Percentiles rank a stretch among this genome's conserved stretches.
Conservation (phyloP, 2,797 vertebrate species). For the Tangara arthus region DNA sequence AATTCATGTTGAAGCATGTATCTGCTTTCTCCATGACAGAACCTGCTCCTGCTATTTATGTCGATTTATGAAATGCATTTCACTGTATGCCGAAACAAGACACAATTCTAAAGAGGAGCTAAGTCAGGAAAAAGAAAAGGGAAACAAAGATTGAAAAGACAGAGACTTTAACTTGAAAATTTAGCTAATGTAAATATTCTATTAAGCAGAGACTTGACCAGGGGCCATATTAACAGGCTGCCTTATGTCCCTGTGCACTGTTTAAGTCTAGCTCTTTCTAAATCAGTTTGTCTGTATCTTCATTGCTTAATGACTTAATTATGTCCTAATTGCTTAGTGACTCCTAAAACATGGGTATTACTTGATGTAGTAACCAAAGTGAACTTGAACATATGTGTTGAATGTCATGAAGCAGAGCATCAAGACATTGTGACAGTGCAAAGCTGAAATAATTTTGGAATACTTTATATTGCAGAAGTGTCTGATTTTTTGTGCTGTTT, state of each 20-base stretch:
- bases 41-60: neutral
- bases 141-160: neutral
- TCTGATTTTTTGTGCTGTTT: neutral
- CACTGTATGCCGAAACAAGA: neutral
- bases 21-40: conserved; percentile 22
- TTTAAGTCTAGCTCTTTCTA: neutral
- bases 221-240: neutral
- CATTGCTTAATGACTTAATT: neutral
- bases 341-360: neutral
- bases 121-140: neutral
- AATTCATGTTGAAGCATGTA: neutral
- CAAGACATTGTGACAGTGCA: neutral
- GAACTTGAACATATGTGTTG: neutral
- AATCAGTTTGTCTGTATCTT: neutral
- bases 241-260: neutral
- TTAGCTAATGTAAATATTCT: neutral
- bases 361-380: neutral
- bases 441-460: neutral
- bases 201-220: neutral
- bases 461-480: neutral
- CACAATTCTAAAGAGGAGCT: neutral
- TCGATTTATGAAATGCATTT: conserved; percentile 23
- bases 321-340: neutral
- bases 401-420: neutral
- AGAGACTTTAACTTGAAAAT: neutral